A percentile compares a stretch with the other conserved stretches of the same genome.
Conservation (phyloP, 2,888 invertebrate species). For the Pseudeuparius sepicola region DNA sequence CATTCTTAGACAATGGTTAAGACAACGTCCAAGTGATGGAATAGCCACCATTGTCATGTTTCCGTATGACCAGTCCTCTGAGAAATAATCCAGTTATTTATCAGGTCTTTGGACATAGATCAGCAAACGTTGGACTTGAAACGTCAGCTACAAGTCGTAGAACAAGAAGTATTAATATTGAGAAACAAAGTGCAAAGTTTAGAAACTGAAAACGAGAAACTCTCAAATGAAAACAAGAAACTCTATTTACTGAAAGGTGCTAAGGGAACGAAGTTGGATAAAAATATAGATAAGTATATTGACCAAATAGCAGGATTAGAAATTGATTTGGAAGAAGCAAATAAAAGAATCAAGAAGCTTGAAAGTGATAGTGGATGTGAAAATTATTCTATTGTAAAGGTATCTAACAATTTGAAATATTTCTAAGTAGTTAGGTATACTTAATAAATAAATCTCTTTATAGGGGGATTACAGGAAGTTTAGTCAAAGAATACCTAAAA, state of each 20-base stretch:
- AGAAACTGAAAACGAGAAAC: constrained; percentile 67
- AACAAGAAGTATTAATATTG: constrained; percentile 63
- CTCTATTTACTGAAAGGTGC: constrained; percentile 50
- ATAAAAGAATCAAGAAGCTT: constrained; percentile 47
- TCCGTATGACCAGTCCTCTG: no score
- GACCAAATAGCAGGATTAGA: constrained; percentile 54
- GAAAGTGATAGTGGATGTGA: no score
- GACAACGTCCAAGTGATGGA: no score
- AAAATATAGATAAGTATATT: constrained; percentile 47
- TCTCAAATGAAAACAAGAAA: constrained; percentile 63
- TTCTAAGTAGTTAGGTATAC: no score
- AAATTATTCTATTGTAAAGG: constrained; percentile 35
- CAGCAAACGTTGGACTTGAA: constrained; percentile 59
- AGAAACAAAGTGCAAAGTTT: constrained; percentile 57
- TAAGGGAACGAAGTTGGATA: constrained; percentile 45
- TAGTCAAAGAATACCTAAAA: constrained; percentile 62
- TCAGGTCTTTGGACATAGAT: constrained; percentile 52
- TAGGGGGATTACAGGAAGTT: constrained; percentile 56
- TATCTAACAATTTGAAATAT: no score
- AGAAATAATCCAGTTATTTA: no score
- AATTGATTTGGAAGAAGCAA: constrained; percentile 50
- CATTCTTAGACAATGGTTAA: no score
- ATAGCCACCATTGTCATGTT: no score
- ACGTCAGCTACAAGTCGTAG: constrained; percentile 64
- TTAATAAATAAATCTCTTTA: no score